phyloP scores from a whole-genome alignment of 1,140 invertebrate genomes.

The Anastrepha ludens region DNA sequence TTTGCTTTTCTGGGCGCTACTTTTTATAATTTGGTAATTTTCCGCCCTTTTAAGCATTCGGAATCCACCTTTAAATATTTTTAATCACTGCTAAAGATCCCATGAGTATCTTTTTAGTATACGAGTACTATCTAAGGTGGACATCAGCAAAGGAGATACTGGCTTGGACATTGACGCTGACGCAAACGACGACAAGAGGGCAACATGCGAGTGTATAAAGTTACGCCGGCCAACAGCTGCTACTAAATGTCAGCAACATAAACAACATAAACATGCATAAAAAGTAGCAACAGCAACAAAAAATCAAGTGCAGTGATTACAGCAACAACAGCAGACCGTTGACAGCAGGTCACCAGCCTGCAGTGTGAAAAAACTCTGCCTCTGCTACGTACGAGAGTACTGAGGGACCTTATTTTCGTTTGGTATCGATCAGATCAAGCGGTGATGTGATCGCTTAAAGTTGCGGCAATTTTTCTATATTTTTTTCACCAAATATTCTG shows the following conservation, averaged over 20 bases:
- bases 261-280: not conserved
- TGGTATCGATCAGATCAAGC: constrained; percentile 50
- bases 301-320: constrained; percentile 4
- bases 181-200: not conserved
- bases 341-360: not conserved
- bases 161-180: not conserved
- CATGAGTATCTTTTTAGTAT: not conserved
- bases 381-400: not conserved
- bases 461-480: constrained; percentile 13
- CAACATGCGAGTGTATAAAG: constrained; percentile 8
- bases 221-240: constrained; percentile 27
- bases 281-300: constrained; percentile 14
- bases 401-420: not conserved
- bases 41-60: constrained; percentile 19
- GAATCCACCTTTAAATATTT: constrained; percentile 49
- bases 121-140: not conserved
- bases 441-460: constrained; percentile 37
- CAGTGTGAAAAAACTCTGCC: not conserved
- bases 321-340: not conserved
- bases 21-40: constrained; percentile 42
- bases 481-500: constrained; percentile 18
- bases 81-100: constrained; percentile 45
- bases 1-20: not conserved
- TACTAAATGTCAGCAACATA: constrained; percentile 16
- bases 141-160: not conserved